Percentiles rank a stretch among this genome's conserved stretches.
These are phyloP conservation scores for Trichogramma dendrolimi DNA, from an alignment of 2,888 invertebrate species.

Conservation along the genomic window DNA sequence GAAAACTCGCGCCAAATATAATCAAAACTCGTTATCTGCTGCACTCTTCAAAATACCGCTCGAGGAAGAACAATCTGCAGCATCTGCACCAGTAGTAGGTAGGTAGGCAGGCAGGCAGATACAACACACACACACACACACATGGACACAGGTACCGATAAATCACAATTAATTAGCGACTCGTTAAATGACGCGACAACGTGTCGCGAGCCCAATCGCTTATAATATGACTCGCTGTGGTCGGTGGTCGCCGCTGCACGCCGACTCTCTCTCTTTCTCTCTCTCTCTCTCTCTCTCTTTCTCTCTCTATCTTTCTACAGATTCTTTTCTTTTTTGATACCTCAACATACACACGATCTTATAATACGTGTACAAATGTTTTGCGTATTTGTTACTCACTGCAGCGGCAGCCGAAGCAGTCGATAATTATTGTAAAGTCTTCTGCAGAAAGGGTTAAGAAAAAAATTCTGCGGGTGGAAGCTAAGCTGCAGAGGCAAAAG, in stretches of 20 bases:
- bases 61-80: too few relatives aligned
- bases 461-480: not conserved
- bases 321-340: too few relatives aligned
- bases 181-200: slow-evolving; percentile 49
- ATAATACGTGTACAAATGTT: too few relatives aligned
- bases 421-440: not conserved
- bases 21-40: slow-evolving; percentile 23
- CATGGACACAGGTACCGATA: slow-evolving; percentile 38
- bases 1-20: not conserved
- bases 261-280: not conserved
- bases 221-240: not conserved
- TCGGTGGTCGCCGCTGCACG: not conserved
- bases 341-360: too few relatives aligned
- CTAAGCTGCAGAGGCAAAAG: slow-evolving; percentile 6
- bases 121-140: not conserved
- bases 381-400: slow-evolving; percentile 2
- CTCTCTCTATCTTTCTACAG: slow-evolving; percentile 23
- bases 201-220: slow-evolving; percentile 36
- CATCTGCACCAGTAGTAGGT: too few relatives aligned
- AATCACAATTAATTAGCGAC: slow-evolving; percentile 52
- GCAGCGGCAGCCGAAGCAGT: slow-evolving; percentile 2
- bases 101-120: too few relatives aligned
- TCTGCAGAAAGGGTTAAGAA: not conserved
- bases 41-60: not conserved
- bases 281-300: slow-evolving; percentile 3